A percentile compares a stretch with the other conserved stretches of the same genome.
phyloP scores from a whole-genome alignment of 2,888 invertebrate species.

The Ptychoptera contaminata region DNA sequence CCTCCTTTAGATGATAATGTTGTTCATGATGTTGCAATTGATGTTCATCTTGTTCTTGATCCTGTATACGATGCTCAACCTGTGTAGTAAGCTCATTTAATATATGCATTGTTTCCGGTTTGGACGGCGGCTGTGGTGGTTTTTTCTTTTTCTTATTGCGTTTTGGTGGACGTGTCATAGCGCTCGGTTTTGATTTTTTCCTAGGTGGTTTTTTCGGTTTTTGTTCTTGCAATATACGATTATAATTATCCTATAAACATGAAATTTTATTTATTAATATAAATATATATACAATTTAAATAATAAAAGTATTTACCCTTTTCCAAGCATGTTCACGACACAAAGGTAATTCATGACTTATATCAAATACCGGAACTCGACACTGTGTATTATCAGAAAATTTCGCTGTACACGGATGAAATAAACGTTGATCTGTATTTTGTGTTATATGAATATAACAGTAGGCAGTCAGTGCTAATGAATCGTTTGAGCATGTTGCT shows the following conservation, averaged over 20 bases:
- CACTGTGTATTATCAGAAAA: conserved; percentile 63
- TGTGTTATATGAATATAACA: conserved; percentile 74
- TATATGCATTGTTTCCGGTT: too few species aligned
- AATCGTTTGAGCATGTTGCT: conserved; percentile 20
- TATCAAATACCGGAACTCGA: conserved; percentile 62
- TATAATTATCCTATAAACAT: conserved; percentile 54
- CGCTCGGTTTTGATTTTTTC: conserved; percentile 41
- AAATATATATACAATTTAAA: conserved; percentile 5
- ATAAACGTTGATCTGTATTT: conserved; percentile 69
- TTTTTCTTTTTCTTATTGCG: conserved; percentile 36
- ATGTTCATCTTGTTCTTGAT: conserved; percentile 4
- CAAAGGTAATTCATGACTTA: conserved; percentile 64
- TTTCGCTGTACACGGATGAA: conserved; percentile 65
- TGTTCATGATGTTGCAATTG: conserved; percentile 7
- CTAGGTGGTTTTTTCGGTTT: conserved; percentile 56
- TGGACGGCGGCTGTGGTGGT: conserved; percentile 11
- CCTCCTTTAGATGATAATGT: conserved; percentile 7
- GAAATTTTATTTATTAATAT: not conserved
- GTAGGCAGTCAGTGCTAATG: conserved; percentile 44
- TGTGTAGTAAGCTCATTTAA: not conserved
- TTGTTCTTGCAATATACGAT: conserved; percentile 56
- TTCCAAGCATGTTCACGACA: conserved; percentile 76
- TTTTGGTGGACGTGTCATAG: conserved; percentile 38
- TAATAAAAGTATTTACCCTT: conserved; percentile 34
- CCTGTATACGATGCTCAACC: conserved; percentile 1